These are phyloP conservation scores for Antedon bifida DNA, from an alignment of 35 echinoderm and acorn worm species.

Conservation along the genomic window DNA sequence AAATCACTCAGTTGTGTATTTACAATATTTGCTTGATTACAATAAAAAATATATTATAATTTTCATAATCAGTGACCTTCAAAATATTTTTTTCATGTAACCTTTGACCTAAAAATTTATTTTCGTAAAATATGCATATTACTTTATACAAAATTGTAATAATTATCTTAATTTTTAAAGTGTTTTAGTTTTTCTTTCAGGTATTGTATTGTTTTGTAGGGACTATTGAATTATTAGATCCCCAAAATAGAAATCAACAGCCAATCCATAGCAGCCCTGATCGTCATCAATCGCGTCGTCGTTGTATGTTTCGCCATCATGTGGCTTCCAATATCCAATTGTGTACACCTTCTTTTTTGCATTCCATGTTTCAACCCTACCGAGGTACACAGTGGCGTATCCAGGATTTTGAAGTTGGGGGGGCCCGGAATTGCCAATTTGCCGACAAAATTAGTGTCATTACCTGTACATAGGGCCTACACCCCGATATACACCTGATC, in stretches of 20 bases:
- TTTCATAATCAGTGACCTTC: background rate
- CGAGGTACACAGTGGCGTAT: background rate
- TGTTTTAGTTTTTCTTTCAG: too few species aligned
- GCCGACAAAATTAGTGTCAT: too few species aligned
- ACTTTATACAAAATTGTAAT: too few species aligned
- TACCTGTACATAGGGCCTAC: too few species aligned
- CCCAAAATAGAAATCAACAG: background rate
- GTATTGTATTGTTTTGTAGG: background rate
- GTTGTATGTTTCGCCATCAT: background rate
- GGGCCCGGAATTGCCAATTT: too few species aligned
- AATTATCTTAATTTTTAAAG: too few species aligned
- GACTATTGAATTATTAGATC: background rate
- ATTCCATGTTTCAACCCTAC: background rate
- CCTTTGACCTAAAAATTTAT: background rate
- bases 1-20: background rate
- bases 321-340: background rate
- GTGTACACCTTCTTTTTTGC: background rate
- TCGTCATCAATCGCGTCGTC: background rate
- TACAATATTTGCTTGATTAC: background rate
- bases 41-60: too few species aligned
- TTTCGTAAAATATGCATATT: too few species aligned
- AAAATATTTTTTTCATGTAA: background rate
- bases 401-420: too few species aligned
- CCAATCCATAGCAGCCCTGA: background rate
- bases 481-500: too few species aligned